phyloP scores from a whole-genome alignment of 2,113 vertebrate species.

The Ctenodactylus gundi region DNA sequence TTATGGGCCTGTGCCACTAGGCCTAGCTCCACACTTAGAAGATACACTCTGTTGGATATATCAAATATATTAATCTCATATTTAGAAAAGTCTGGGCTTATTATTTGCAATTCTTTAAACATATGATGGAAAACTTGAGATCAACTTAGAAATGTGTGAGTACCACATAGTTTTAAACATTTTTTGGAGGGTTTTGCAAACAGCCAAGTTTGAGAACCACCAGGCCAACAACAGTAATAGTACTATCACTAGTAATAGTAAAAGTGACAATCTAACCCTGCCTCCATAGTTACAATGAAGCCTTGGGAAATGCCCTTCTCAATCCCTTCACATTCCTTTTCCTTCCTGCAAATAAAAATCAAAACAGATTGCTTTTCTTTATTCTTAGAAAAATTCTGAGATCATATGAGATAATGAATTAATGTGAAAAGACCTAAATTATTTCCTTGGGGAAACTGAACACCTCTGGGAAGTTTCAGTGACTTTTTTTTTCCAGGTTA shows the following conservation, averaged over 20 bases:
- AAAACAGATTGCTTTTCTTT: constrained; percentile 54
- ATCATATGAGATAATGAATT: constrained; percentile 54
- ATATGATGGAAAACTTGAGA: not conserved
- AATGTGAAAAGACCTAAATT: constrained; percentile 12
- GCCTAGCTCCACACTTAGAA: too few species aligned
- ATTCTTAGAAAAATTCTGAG: constrained; percentile 61
- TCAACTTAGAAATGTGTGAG: not conserved
- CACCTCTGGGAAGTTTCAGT: constrained; percentile 71
- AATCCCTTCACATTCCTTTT: constrained; percentile 41
- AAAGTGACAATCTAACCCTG: not conserved
- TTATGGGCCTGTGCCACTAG: too few species aligned
- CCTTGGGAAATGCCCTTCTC: constrained; percentile 66
- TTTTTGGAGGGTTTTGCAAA: not conserved
- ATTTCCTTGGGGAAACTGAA: constrained; percentile 29
- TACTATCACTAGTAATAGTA: too few species aligned
- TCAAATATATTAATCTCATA: not conserved
- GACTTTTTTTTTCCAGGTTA: constrained; percentile 72
- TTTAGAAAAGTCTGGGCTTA: constrained; percentile 40
- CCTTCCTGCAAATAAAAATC: constrained; percentile 56
- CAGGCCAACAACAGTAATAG: too few species aligned
- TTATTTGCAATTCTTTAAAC: constrained; percentile 20
- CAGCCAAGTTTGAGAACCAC: not conserved
- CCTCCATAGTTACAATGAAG: not conserved
- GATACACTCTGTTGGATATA: not conserved
- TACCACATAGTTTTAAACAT: not conserved